A percentile compares a stretch with the other conserved stretches of the same genome.
phyloP scores from a whole-genome alignment of 2,113 vertebrate species.

The Chaetops frenatus region DNA sequence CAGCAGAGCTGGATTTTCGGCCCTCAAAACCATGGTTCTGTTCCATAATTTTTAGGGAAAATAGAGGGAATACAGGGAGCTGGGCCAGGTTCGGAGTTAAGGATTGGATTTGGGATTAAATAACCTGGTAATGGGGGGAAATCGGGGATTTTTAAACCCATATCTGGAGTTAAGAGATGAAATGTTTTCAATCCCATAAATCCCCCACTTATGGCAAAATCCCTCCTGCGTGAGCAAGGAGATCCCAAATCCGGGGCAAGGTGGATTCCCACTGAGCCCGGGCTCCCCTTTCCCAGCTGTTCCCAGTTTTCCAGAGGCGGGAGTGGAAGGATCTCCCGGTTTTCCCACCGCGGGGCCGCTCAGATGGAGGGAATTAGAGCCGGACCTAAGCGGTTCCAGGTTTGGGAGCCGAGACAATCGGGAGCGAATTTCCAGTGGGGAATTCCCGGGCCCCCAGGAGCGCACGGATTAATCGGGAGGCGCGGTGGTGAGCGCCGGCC shows the following conservation, averaged over 20 bases:
- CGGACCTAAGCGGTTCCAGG: slow-evolving; percentile 25
- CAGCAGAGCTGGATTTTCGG: not conserved
- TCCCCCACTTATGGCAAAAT: not conserved
- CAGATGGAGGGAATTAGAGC: not conserved
- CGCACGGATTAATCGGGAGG: not conserved
- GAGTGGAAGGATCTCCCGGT: not conserved
- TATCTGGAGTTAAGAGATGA: not conserved
- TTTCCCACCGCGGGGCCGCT: not conserved
- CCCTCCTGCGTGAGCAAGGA: not conserved
- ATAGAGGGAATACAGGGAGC: not conserved
- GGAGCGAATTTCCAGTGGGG: not conserved
- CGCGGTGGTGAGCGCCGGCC: not conserved
- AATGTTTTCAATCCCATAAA: not conserved
- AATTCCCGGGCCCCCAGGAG: not conserved
- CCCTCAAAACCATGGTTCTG: not conserved
- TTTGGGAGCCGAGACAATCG: not conserved
- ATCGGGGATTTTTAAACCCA: rapidly evolving
- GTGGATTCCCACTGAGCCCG: not conserved
- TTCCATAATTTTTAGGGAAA: not conserved
- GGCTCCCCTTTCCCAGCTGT: not conserved
- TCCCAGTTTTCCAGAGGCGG: not conserved
- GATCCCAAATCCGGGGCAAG: not conserved
- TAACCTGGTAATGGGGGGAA: not conserved
- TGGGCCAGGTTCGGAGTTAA: rapidly evolving
- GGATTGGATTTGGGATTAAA: not conserved